Base-by-base conservation (phyloP, 2,888 invertebrate genomes). In the Charanyca ferruginea region DNA sequence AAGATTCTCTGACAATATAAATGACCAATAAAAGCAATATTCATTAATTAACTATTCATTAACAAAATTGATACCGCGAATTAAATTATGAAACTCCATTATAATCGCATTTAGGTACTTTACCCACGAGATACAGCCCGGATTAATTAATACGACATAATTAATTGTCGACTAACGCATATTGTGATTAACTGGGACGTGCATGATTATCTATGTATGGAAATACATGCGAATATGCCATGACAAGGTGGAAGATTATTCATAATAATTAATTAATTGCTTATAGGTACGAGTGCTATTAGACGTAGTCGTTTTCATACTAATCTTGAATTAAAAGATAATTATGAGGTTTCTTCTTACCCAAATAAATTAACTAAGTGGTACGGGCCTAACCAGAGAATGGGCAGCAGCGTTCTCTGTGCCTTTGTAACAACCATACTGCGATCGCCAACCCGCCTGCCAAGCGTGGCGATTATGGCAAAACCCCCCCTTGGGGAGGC, bases 131-230 rank as follows among this genome's bases (percentile, higher is more conserved):
- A 75, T 66, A 61, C 51, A 57, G 52, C 47, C 49, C 16, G 67
- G 64, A 80, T 79, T 82, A 87, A 86, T 84, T 85, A 83, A 79
- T 80, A 70, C 54, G 68, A 62, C 66, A 73, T 83, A 80, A 83
- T 81, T 80, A 84, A 85, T 84, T 70, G 73, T 67, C 42, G 61
- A 76, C 79, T 78, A 81, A 83, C 73, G 70, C 66, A 76, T 73
- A 83, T 76, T 69, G 76, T 85, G 80, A 85, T 86, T 84, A 83
- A 70, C 73, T 66, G 54, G 68, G 82, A 80, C 73, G 72, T 79
- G 79, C 61, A 77, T 72, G 74, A 75, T 77, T 79, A 68, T 73
- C 65, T 75, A 48, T 75, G 42, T 52, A 52, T 44, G 49, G 67
- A 61, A 74, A 66, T 71, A 61, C 63, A 60, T 45, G 52, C 61